phyloP scores from a whole-genome alignment of 2,113 vertebrate genomes.

The Myotis brandtii region DNA sequence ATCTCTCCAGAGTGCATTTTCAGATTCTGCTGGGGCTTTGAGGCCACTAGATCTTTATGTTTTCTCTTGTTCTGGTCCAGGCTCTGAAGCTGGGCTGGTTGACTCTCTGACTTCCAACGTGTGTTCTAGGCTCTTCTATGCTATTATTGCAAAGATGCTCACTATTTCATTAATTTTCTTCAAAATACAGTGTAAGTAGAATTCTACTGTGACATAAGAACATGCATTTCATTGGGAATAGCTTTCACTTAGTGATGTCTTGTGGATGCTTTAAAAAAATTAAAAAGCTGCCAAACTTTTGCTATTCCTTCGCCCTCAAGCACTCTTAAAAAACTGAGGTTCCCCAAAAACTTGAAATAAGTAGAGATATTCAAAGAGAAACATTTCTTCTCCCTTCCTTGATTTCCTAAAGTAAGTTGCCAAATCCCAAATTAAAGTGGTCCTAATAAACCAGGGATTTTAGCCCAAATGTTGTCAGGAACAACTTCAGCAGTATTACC shows the following conservation, averaged over 20 bases:
- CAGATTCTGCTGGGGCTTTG: background rate
- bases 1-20: background rate
- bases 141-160: background rate
- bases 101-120: background rate
- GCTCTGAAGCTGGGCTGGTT: background rate
- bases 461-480: background rate
- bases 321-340: background rate
- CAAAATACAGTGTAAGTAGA: background rate
- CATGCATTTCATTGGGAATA: background rate
- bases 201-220: background rate
- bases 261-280: background rate
- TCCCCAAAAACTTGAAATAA: background rate
- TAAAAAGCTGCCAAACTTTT: background rate
- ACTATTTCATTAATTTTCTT: background rate
- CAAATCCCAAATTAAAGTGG: background rate
- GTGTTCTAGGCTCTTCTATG: background rate
- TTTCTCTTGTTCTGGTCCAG: background rate
- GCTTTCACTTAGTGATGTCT: background rate
- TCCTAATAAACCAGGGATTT: background rate
- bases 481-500: slow-evolving; percentile 68
- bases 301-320: background rate
- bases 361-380: slow-evolving; percentile 46
- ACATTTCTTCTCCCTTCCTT: background rate
- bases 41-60: background rate
- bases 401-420: slow-evolving; percentile 46